A percentile compares a stretch with the other conserved stretches of the same genome.
Conservation (phyloP, 2,888 invertebrate genomes). For the Halictus quadricinctus region DNA sequence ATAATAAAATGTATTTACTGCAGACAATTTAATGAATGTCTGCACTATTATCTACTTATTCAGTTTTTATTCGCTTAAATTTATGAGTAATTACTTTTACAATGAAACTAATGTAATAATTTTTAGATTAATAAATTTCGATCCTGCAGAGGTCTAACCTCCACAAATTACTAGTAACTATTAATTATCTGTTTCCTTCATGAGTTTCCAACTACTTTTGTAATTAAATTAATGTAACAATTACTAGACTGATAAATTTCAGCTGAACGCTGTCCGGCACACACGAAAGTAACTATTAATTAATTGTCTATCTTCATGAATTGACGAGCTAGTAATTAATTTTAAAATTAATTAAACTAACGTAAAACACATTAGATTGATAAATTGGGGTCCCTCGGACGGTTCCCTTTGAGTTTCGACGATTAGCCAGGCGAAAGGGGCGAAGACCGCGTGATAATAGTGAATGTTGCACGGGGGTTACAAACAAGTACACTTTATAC, state of each 20-base stretch:
- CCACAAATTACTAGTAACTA: background rate
- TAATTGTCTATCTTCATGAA: background rate
- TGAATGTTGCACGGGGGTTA: background rate
- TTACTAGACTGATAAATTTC: background rate
- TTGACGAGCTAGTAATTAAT: background rate
- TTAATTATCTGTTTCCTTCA: background rate
- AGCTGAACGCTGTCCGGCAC: background rate
- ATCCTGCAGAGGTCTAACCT: background rate
- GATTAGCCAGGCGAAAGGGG: background rate
- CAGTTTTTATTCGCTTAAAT: too few species aligned
- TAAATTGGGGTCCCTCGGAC: background rate
- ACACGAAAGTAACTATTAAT: background rate
- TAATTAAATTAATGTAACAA: background rate
- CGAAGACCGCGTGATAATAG: background rate
- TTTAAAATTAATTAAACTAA: background rate
- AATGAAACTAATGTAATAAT: background rate
- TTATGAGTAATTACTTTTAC: too few species aligned
- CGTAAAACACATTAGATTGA: background rate
- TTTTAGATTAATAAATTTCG: background rate
- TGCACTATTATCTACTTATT: too few species aligned
- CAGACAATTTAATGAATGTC: background rate
- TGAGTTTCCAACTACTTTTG: background rate
- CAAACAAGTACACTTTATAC: constrained; percentile 32
- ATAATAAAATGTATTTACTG: background rate
- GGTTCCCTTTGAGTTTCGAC: background rate